Evolutionary conservation across 2,888 invertebrate genomes (phyloP).

Genomic region (Coremacera marginata): DNA sequence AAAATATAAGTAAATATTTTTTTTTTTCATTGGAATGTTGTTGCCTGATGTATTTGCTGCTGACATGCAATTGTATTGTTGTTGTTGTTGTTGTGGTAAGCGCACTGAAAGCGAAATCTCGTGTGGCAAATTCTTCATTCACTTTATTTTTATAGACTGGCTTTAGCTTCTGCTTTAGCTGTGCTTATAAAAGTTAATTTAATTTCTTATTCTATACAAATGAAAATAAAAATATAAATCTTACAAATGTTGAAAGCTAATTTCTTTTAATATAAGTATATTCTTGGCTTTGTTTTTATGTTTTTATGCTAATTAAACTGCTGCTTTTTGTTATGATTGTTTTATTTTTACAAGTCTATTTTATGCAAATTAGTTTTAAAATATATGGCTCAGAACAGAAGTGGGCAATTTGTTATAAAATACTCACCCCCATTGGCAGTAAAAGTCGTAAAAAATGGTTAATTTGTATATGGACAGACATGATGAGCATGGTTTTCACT

Average conservation of each 20-base stretch:
- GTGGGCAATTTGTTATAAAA: too few species aligned
- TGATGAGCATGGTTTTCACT: too few species aligned
- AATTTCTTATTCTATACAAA: too few species aligned
- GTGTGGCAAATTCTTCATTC: neutral
- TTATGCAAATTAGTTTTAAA: neutral
- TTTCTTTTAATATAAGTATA: too few species aligned
- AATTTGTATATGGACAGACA: too few species aligned
- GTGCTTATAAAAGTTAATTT: too few species aligned
- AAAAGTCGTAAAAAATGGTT: too few species aligned
- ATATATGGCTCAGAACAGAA: neutral
- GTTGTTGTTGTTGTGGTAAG: neutral
- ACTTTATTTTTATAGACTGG: neutral
- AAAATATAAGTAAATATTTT: constrained; percentile 20
- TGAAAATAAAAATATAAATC: too few species aligned
- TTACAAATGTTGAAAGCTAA: too few species aligned
- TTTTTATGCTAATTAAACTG: neutral
- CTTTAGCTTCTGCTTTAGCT: neutral
- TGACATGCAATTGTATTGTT: constrained; percentile 25
- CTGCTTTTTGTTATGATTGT: neutral
- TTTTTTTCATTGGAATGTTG: neutral
- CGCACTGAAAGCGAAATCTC: constrained; percentile 15
- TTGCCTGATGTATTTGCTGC: constrained; percentile 21
- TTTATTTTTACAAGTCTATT: neutral
- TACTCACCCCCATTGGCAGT: too few species aligned
- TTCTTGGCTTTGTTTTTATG: neutral